These are phyloP conservation scores for Diplolepis rosae DNA, from an alignment of 2,888 invertebrate species.

Conservation along the genomic window DNA sequence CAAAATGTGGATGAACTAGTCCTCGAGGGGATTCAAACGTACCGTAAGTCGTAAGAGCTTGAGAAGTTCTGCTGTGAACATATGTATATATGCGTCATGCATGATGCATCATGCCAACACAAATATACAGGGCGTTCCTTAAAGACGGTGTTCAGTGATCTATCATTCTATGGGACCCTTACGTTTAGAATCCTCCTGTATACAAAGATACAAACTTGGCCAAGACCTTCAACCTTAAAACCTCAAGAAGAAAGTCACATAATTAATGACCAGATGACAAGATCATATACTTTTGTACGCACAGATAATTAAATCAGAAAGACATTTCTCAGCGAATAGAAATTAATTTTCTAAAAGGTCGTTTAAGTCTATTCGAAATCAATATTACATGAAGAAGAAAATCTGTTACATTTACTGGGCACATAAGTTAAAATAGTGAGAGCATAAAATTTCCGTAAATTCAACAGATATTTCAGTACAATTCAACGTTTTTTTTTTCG, in stretches of 20 bases:
- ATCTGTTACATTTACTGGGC: no score
- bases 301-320: no score
- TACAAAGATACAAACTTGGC: not conserved
- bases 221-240: not conserved
- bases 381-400: no score
- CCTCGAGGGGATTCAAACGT: not conserved
- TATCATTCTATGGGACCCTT: slow-evolving; percentile 6
- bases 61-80: not conserved
- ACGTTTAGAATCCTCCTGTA: not conserved
- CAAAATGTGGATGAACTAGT: not conserved
- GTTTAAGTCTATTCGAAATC: no score
- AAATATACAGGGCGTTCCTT: slow-evolving; percentile 17
- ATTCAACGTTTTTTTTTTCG: no score
- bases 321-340: no score
- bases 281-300: no score
- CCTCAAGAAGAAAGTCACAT: not conserved
- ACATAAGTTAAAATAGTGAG: no score
- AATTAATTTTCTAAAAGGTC: no score
- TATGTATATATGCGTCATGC: slow-evolving; percentile 22
- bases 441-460: no score
- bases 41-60: slow-evolving; percentile 3
- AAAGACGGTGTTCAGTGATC: slow-evolving; percentile 11
- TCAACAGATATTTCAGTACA: no score
- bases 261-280: not conserved
- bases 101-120: slow-evolving; percentile 21